Evolutionary conservation across 2,797 vertebrate genomes (phyloP).

Genomic region (Limosa lapponica): DNA sequence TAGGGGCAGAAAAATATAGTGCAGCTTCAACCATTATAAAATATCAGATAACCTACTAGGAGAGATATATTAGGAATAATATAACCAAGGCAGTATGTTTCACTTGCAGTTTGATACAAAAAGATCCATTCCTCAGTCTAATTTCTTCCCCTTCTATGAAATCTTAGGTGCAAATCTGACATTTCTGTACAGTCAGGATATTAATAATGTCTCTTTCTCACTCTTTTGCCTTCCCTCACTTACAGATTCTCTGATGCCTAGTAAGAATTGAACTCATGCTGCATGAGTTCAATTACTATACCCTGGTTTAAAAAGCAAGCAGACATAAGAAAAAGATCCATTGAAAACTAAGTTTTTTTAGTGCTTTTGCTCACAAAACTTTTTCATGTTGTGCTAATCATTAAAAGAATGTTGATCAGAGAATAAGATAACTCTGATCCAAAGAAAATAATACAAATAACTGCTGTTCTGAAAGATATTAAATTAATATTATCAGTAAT

Average conservation of each 20-base stretch:
- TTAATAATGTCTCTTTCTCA: not conserved
- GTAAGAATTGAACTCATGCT: not conserved
- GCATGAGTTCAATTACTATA: not conserved
- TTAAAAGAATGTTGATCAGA: slow-evolving; percentile 1
- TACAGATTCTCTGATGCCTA: not conserved
- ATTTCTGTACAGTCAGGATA: not conserved
- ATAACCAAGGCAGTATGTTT: not conserved
- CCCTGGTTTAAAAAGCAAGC: not conserved
- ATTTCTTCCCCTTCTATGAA: not conserved
- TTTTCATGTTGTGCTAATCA: not conserved
- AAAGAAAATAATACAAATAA: not conserved
- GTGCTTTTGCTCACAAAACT: not conserved
- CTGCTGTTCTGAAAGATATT: not conserved
- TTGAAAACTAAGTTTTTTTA: not conserved
- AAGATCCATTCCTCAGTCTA: not conserved
- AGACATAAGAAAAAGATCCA: not conserved
- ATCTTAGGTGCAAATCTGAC: not conserved
- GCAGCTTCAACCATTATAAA: not conserved
- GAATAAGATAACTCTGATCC: not conserved
- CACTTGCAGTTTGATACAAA: not conserved
- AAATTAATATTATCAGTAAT: not conserved
- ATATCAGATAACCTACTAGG: not conserved
- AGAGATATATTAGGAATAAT: not conserved
- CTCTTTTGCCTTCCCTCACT: not conserved
- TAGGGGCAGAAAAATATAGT: not conserved